Conservation (phyloP, 2,113 vertebrate species). For the Crotalus helleri region DNA sequence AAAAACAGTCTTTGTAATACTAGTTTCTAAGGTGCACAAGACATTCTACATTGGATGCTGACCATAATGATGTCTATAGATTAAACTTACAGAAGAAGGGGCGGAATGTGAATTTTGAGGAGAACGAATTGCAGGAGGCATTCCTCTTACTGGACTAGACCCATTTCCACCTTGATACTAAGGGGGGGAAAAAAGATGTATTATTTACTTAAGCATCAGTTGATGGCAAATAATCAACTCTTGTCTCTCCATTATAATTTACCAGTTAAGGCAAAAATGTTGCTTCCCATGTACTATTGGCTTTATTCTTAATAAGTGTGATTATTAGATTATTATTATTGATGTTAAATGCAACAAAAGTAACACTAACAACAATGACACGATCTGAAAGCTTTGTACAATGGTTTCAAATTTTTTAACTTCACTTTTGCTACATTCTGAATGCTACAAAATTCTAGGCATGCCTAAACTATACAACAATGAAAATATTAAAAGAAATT, state of each 20-base stretch:
- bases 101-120: constrained; percentile 97
- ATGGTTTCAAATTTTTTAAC: not conserved
- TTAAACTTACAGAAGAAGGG: constrained; percentile 87
- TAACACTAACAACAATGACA: not conserved
- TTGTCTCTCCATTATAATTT: not conserved
- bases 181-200: not conserved
- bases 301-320: not conserved
- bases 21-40: not conserved
- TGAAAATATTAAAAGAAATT: not conserved
- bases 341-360: not conserved
- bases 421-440: not conserved
- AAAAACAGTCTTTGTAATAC: not conserved
- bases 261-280: not conserved
- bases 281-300: not conserved
- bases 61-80: not conserved
- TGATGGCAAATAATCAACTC: not conserved
- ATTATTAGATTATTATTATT: not conserved
- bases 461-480: not conserved
- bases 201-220: not conserved
- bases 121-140: constrained; percentile 89
- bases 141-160: constrained; percentile 93
- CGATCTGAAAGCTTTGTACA: too few relatives aligned
- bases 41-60: not conserved
- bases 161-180: constrained; percentile 97
- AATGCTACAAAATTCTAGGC: not conserved